Percentiles rank a stretch among this genome's conserved stretches.
phyloP scores from a whole-genome alignment of 1,140 invertebrate genomes.

The Thalassaphorura encarpata region DNA sequence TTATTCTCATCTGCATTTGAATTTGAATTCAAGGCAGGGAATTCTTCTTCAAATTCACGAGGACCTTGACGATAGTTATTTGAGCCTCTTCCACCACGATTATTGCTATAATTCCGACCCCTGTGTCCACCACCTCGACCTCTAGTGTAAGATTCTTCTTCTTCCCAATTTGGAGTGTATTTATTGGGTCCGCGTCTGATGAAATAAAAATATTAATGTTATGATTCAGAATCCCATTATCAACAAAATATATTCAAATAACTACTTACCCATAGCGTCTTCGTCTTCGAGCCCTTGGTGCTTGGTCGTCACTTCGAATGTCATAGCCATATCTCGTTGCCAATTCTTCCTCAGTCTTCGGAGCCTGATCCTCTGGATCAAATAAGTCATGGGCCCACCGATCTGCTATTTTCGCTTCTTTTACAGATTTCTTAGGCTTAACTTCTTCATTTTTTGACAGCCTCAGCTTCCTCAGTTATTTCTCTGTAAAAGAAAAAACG shows the following conservation, averaged over 20 bases:
- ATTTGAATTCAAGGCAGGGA: conserved; percentile 18
- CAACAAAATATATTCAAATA: too few relatives aligned
- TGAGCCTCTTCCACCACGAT: conserved; percentile 10
- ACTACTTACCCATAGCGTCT: conserved; percentile 71
- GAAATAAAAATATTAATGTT: neutral
- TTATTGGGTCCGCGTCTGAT: conserved; percentile 74
- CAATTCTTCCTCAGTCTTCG: conserved; percentile 78
- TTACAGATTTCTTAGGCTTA: conserved; percentile 27
- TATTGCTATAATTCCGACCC: conserved; percentile 18
- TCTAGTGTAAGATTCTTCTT: conserved; percentile 65
- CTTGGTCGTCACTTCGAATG: conserved; percentile 81
- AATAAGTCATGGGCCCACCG: conserved; percentile 87
- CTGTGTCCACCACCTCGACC: conserved; percentile 25
- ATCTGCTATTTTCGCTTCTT: conserved; percentile 49
- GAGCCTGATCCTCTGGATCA: conserved; percentile 66
- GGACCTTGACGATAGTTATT: neutral
- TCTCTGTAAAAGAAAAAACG: too few relatives aligned
- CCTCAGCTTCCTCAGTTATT: conserved; percentile 8
- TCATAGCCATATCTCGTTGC: conserved; percentile 87
- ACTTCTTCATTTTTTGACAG: conserved; percentile 21
- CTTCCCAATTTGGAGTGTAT: conserved; percentile 84
- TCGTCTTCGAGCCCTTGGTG: conserved; percentile 70
- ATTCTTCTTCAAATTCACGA: conserved; percentile 17
- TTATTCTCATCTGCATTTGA: neutral
- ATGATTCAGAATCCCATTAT: neutral